A percentile compares a stretch with the other conserved stretches of the same genome.
Evolutionary conservation across 2,113 vertebrate genomes (phyloP).

Genomic region (Drymodes brunneopygia): DNA sequence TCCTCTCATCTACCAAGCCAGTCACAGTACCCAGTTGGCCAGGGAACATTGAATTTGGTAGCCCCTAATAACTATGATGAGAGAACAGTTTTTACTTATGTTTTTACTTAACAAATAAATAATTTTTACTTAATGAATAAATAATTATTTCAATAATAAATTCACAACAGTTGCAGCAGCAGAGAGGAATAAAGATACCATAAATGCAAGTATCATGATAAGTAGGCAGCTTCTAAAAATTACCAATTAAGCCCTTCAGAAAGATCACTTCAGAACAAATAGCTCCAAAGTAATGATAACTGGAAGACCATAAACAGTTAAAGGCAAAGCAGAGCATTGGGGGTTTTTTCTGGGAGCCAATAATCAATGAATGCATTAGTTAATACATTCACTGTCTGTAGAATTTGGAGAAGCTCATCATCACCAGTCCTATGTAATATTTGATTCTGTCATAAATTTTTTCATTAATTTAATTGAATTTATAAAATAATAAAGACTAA

Average conservation of each 20-base stretch:
- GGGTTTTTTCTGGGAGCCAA: neutral
- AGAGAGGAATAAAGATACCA: neutral
- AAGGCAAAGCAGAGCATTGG: neutral
- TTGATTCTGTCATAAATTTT: neutral
- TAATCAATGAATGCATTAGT: neutral
- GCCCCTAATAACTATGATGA: neutral
- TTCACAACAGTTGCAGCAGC: neutral
- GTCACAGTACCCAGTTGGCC: neutral
- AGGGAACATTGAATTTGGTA: neutral
- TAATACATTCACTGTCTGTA: neutral
- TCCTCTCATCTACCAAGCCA: neutral
- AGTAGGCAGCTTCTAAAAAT: neutral
- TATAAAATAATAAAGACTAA: neutral
- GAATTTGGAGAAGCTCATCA: neutral
- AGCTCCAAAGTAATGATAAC: neutral
- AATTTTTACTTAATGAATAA: neutral
- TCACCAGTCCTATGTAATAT: neutral
- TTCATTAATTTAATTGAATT: neutral
- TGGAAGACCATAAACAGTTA: neutral
- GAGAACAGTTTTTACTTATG: neutral
- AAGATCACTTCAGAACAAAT: neutral
- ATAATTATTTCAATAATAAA: neutral
- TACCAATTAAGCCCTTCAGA: neutral
- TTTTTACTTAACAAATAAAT: neutral
- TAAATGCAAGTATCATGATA: neutral